A percentile compares a stretch with the other conserved stretches of the same genome.
phyloP scores from a whole-genome alignment of 2,113 vertebrate species.

The Antennarius striatus region DNA sequence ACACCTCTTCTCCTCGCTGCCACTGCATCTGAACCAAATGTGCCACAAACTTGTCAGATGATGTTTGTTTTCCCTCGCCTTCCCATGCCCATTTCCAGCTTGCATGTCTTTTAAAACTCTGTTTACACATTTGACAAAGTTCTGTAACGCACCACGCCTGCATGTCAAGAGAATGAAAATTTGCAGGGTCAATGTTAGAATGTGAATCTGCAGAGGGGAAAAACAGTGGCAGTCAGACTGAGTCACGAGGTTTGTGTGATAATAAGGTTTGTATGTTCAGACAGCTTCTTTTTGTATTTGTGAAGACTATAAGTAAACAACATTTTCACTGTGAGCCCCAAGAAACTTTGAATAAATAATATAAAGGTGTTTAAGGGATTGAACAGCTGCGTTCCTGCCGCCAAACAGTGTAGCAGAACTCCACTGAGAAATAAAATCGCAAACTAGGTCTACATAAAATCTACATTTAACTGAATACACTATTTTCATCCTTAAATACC shows the following conservation, averaged over 20 bases:
- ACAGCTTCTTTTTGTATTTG: slow-evolving; percentile 63
- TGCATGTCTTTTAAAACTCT: slow-evolving; percentile 55
- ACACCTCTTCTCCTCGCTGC: slow-evolving; percentile 41
- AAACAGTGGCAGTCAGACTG: slow-evolving; percentile 17
- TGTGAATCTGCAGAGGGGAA: slow-evolving; percentile 27
- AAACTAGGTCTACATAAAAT: slow-evolving; percentile 13
- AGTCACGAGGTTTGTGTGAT: slow-evolving; percentile 55
- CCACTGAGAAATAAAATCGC: slow-evolving; percentile 30
- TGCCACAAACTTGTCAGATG: slow-evolving; percentile 73
- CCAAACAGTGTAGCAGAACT: slow-evolving; percentile 23
- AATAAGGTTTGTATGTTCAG: slow-evolving; percentile 60
- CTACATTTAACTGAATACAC: slow-evolving; percentile 27
- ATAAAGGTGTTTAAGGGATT: slow-evolving; percentile 50
- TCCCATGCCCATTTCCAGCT: slow-evolving; percentile 29
- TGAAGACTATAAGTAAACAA: slow-evolving; percentile 57
- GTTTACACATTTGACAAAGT: slow-evolving; percentile 61
- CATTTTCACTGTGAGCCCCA: slow-evolving; percentile 48
- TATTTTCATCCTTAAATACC: slow-evolving; percentile 28
- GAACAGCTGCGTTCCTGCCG: slow-evolving; percentile 53
- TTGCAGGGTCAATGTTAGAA: slow-evolving; percentile 62
- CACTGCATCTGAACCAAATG: slow-evolving; percentile 70
- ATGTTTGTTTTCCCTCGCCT: slow-evolving; percentile 64
- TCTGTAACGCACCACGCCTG: slow-evolving; percentile 35
- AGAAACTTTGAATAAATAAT: slow-evolving; percentile 52
- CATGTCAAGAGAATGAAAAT: slow-evolving; percentile 42